A percentile compares a stretch with the other conserved stretches of the same genome.
Conservation (phyloP, 2,888 invertebrate genomes). For the Drosophila recens region DNA sequence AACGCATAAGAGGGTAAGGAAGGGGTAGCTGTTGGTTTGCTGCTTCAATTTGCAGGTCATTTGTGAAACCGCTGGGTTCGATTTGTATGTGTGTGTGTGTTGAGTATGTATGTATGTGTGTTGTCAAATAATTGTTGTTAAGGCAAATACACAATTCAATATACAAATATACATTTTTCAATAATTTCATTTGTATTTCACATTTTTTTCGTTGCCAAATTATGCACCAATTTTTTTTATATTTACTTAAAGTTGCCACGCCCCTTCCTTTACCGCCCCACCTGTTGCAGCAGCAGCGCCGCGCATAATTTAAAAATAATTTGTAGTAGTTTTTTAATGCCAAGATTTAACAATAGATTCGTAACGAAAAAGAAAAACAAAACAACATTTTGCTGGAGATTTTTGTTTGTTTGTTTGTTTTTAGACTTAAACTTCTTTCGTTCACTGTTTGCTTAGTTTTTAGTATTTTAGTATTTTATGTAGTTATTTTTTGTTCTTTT, state of each 20-base stretch:
- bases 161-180: conserved; percentile 43
- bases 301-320: conserved; percentile 16
- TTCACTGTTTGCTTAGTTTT: conserved; percentile 29
- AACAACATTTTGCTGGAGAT: conserved; percentile 13
- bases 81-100: conserved; percentile 39
- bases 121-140: conserved; percentile 60
- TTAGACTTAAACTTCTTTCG: background rate
- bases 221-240: conserved; percentile 37
- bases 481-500: conserved; percentile 42
- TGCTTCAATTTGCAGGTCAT: conserved; percentile 72
- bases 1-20: background rate
- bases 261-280: background rate
- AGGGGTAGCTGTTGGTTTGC: conserved; percentile 10
- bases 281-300: background rate
- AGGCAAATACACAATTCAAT: conserved; percentile 57
- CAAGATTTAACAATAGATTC: conserved; percentile 66
- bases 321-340: conserved; percentile 25
- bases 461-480: conserved; percentile 49
- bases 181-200: conserved; percentile 33
- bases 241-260: conserved; percentile 27
- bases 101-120: conserved; percentile 18
- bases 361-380: conserved; percentile 53
- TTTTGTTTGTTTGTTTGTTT: background rate
- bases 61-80: conserved; percentile 82
- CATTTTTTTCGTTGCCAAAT: conserved; percentile 45